Conservation (phyloP, 2,888 invertebrate species). For the Drosophila borborema region DNA sequence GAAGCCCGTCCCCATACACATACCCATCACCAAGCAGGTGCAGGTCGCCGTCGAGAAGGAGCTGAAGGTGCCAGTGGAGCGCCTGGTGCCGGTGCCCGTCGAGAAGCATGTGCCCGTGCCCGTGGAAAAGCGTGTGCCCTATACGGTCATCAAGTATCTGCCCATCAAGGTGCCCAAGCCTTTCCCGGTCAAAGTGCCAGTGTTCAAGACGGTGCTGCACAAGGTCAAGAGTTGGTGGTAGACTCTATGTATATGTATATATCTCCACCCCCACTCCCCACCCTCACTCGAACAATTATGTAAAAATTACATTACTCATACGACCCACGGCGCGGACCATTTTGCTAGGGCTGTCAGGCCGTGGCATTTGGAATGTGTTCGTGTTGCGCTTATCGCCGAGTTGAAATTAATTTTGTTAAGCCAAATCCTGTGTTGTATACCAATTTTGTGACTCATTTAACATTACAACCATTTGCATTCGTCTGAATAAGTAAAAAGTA, state of each 20-base stretch:
- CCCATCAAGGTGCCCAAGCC: slow-evolving; percentile 92
- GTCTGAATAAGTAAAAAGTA: slow-evolving; percentile 43
- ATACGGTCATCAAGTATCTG: slow-evolving; percentile 90
- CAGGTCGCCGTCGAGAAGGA: slow-evolving; percentile 90
- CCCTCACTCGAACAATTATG: slow-evolving; percentile 1
- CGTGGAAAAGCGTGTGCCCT: slow-evolving; percentile 90
- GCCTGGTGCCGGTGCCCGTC: slow-evolving; percentile 89
- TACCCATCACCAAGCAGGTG: slow-evolving; percentile 90
- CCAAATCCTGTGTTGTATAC: slow-evolving; percentile 45
- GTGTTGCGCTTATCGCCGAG: slow-evolving; percentile 26
- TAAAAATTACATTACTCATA: slow-evolving; percentile 54
- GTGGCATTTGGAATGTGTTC: slow-evolving; percentile 18
- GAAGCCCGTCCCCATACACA: slow-evolving; percentile 92
- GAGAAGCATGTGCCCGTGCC: slow-evolving; percentile 91
- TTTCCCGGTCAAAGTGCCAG: slow-evolving; percentile 91
- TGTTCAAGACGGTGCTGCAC: slow-evolving; percentile 88
- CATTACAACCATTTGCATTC: slow-evolving; percentile 56
- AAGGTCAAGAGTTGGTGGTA: slow-evolving; percentile 85
- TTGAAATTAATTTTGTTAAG: slow-evolving; percentile 64
- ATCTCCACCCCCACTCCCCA: too few relatives aligned
- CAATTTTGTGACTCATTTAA: slow-evolving; percentile 78
- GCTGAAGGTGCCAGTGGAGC: slow-evolving; percentile 87
- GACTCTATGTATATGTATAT: too few relatives aligned
- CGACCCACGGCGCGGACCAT: slow-evolving; percentile 25
- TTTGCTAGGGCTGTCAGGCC: not conserved